phyloP scores from a whole-genome alignment of 64 coral and sea anemone species.

The Montipora efflorescens region DNA sequence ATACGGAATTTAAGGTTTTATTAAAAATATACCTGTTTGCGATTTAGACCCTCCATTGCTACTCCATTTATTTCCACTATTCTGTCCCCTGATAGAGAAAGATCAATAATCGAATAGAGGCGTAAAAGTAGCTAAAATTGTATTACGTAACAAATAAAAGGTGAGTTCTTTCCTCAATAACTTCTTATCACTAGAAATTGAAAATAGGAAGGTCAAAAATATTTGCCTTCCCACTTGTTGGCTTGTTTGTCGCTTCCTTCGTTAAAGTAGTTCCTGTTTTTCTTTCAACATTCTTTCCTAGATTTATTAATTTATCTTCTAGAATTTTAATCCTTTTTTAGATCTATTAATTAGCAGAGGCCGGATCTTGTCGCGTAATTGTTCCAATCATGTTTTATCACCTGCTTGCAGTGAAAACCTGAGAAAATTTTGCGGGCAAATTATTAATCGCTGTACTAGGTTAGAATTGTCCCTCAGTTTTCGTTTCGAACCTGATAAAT shows the following conservation, averaged over 20 bases:
- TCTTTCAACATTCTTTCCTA: not conserved
- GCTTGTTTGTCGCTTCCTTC: not conserved
- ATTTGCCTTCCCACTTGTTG: not conserved
- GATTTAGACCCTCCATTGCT: slow-evolving; percentile 84
- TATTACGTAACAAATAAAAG: too few relatives aligned
- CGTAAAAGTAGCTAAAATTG: too few relatives aligned
- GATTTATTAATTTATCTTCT: not conserved
- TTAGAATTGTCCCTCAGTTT: not conserved
- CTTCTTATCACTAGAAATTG: not conserved
- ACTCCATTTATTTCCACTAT: slow-evolving; percentile 95
- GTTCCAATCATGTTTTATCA: not conserved
- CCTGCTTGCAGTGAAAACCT: not conserved
- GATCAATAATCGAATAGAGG: too few relatives aligned
- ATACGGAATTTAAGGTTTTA: not conserved
- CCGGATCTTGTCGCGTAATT: not conserved
- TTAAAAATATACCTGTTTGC: slow-evolving; percentile 72
- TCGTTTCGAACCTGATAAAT: not conserved
- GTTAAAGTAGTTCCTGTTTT: not conserved
- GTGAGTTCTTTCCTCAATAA: too few relatives aligned
- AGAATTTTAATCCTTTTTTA: not conserved
- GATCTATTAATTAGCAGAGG: not conserved
- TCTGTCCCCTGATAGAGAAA: slow-evolving; percentile 76
- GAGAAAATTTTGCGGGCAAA: not conserved
- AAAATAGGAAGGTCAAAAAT: not conserved
- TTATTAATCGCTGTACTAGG: not conserved